A percentile compares a stretch with the other conserved stretches of the same genome.
Evolutionary conservation across 2,113 vertebrate genomes (phyloP).

Genomic region (Isurus oxyrinchus): DNA sequence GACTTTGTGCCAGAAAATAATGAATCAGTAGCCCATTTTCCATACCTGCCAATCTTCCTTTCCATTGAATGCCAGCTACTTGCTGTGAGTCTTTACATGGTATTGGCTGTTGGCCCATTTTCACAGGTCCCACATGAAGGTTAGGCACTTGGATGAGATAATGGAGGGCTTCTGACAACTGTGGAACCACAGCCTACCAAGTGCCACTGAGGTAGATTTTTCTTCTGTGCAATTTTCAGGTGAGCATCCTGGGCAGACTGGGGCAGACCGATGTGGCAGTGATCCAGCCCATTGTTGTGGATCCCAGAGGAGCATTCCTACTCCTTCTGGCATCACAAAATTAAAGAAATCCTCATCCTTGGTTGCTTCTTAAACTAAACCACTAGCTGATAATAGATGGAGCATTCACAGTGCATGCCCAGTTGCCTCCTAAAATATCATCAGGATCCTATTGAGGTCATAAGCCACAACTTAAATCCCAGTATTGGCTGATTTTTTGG

Average conservation of each 20-base stretch:
- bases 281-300: neutral
- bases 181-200: neutral
- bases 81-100: neutral
- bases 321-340: neutral
- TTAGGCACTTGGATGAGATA: neutral
- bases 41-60: neutral
- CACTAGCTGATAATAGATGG: neutral
- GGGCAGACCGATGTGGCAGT: neutral
- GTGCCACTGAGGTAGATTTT: neutral
- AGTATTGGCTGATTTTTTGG: neutral
- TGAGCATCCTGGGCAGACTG: no score
- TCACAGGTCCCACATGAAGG: neutral
- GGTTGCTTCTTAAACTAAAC: neutral
- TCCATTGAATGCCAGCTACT: neutral
- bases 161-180: neutral
- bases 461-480: neutral
- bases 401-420: neutral
- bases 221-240: neutral
- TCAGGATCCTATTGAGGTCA: neutral
- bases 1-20: neutral
- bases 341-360: neutral
- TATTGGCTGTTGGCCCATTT: neutral
- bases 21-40: neutral
- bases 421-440: neutral
- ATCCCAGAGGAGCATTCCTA: neutral